Evolutionary conservation across 30 jellyfish, hydroid and myxozoan species (phyloP).

Genomic region (Rhopilema esculentum): DNA sequence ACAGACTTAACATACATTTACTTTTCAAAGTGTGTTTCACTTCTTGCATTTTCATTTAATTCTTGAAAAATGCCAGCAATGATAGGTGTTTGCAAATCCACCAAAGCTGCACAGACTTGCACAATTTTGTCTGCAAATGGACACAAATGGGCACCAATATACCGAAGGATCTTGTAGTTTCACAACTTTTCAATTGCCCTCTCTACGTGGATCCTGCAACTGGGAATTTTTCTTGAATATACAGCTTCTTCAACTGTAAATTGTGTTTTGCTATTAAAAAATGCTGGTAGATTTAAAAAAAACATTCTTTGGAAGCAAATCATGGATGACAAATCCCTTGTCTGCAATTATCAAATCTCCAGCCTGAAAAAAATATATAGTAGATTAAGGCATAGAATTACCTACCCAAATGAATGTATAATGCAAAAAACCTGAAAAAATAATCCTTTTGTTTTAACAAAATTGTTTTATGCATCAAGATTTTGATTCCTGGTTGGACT

Average conservation of each 20-base stretch:
- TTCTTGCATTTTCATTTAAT: neutral
- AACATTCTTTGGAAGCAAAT: conserved; percentile 35
- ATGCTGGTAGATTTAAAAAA: conserved; percentile 35
- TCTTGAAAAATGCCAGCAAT: neutral
- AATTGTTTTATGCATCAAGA: no score
- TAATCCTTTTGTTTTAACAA: no score
- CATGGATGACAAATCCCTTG: conserved; percentile 49
- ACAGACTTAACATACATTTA: no score
- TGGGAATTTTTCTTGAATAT: conserved; percentile 23
- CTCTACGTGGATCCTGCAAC: conserved; percentile 47
- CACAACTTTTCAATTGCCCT: conserved; percentile 34
- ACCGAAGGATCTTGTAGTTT: neutral
- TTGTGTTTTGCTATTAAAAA: conserved; percentile 1
- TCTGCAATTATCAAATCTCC: conserved; percentile 60
- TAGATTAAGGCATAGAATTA: no score
- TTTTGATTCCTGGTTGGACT: no score
- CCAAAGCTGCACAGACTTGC: conserved; percentile 43
- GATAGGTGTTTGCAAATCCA: conserved; percentile 13
- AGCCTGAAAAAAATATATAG: conserved; percentile 2
- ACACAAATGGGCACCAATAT: conserved; percentile 6
- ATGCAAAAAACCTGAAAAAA: no score
- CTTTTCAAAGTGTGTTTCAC: no score
- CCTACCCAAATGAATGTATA: no score
- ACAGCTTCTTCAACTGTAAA: conserved; percentile 22
- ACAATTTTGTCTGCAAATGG: conserved; percentile 1